A percentile compares a stretch with the other conserved stretches of the same genome.
Evolutionary conservation across 1,140 invertebrate genomes (phyloP).

Genomic region (Ridgeia piscesae): DNA sequence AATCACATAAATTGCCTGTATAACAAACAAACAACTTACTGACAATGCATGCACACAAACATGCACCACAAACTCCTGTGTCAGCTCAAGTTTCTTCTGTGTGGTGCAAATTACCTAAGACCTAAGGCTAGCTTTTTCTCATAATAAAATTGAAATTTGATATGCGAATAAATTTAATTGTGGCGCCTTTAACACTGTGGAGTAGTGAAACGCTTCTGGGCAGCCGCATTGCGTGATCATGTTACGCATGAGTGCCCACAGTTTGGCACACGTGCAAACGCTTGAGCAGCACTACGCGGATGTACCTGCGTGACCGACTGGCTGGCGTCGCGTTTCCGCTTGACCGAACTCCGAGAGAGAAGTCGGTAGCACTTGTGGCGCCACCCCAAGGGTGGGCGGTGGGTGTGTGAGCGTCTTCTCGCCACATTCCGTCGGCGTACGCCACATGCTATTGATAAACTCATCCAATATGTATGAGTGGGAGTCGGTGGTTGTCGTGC

Average conservation of each 20-base stretch:
- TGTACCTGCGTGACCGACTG: neutral
- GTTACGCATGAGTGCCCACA: neutral
- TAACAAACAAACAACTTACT: too few species aligned
- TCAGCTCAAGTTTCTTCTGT: too few species aligned
- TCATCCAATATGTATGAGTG: neutral
- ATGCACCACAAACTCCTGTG: too few species aligned
- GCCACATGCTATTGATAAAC: neutral
- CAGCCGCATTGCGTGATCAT: neutral
- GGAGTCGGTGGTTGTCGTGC: neutral
- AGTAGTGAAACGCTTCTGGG: too few species aligned
- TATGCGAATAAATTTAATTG: too few species aligned
- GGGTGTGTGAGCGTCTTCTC: neutral
- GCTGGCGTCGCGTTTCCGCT: neutral
- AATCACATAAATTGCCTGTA: too few species aligned
- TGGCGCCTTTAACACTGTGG: too few species aligned
- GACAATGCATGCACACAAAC: too few species aligned
- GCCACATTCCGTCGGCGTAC: neutral
- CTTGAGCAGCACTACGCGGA: neutral
- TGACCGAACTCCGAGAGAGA: neutral
- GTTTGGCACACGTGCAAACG: neutral
- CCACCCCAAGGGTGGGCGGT: neutral
- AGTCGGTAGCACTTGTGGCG: neutral
- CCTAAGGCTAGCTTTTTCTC: too few species aligned
- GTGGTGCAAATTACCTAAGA: too few species aligned
- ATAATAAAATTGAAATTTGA: too few species aligned